Base-by-base conservation (phyloP, 2,797 vertebrate species). In the Manis javanica region DNA sequence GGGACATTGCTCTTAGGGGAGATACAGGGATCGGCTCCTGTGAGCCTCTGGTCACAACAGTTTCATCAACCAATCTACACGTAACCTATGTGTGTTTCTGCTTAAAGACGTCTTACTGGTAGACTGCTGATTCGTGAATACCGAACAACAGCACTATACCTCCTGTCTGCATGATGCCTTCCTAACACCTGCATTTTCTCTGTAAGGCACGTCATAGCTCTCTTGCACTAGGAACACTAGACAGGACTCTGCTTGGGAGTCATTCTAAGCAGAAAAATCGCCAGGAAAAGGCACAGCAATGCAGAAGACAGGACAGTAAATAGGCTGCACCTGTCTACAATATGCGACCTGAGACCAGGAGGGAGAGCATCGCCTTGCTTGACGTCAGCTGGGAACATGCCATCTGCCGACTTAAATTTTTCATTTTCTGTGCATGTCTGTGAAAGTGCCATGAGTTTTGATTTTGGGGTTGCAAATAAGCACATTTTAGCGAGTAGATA, bases 261-360 rank as follows among this genome's bases (percentile, higher is more conserved):
- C 66, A 78, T 71, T 91, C 91, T 84, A 77, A 81, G 92, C 5
- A 61, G 69, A 68, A 90, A 81, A 81, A 77, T n/a, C n/a, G 4
- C 53, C 57, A 72, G n/a, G n/a, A 37, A 53, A 78, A 90, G 34
- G 46, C 19, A 75, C 68, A 74, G 53, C 74, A 31, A 31, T 19
- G 5, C 19, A 26, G 46, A 78, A 71, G 57, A 46, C 31, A 18
- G 19, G 16, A n/a, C 63, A 68, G 26, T 37, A 31, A 57, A 57
- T 3, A 49, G 55, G 55, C 21, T 2, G 0, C 9, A 77, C 29
- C 3, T 87, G 49, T 34, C 79, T 63, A 51, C 14, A 31, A 31
- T 34, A 46, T 7, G 16, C 59, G 49, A 46, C 16, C 26, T 12
- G 16, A 34, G n/a, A 46, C 34, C 13, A 29, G 59, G 79, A 64